A percentile compares a stretch with the other conserved stretches of the same genome.
Evolutionary conservation across 2,113 vertebrate species (phyloP).

Genomic region (Ceratotherium simum): DNA sequence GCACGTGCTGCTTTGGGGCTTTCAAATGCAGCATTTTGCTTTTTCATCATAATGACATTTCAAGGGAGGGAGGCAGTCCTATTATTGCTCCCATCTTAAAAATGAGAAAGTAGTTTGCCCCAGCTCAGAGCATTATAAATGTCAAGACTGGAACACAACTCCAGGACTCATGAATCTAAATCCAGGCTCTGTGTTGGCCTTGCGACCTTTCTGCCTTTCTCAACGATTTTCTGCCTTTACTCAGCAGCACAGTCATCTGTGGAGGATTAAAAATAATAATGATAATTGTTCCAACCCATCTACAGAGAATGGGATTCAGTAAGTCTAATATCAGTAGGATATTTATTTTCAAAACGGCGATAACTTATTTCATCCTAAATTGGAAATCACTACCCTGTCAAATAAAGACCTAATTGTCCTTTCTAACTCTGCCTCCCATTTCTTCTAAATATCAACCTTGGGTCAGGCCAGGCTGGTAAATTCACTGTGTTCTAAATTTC

Average conservation of each 20-base stretch:
- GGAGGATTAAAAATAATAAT: background rate
- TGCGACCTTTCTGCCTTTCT: background rate
- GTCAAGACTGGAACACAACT: background rate
- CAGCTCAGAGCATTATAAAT: background rate
- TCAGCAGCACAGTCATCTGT: background rate
- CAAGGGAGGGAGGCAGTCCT: background rate
- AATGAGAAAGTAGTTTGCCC: background rate
- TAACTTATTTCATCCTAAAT: background rate
- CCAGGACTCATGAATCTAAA: too few relatives aligned
- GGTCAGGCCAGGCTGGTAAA: background rate
- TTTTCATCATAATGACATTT: background rate
- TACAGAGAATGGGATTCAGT: background rate
- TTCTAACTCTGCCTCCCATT: background rate
- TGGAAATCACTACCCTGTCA: background rate
- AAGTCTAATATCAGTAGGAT: background rate
- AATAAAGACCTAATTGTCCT: background rate
- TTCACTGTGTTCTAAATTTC: too few relatives aligned
- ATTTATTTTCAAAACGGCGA: background rate
- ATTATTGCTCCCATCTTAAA: background rate
- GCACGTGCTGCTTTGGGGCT: background rate
- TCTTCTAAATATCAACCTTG: background rate
- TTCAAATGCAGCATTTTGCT: background rate
- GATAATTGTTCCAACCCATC: background rate
- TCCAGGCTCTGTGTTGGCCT: fast-evolving
- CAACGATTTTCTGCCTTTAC: background rate